A percentile compares a stretch with the other conserved stretches of the same genome.
These are phyloP conservation scores for Belgica antarctica DNA, from an alignment of 2,888 invertebrate species.

Conservation along the genomic window DNA sequence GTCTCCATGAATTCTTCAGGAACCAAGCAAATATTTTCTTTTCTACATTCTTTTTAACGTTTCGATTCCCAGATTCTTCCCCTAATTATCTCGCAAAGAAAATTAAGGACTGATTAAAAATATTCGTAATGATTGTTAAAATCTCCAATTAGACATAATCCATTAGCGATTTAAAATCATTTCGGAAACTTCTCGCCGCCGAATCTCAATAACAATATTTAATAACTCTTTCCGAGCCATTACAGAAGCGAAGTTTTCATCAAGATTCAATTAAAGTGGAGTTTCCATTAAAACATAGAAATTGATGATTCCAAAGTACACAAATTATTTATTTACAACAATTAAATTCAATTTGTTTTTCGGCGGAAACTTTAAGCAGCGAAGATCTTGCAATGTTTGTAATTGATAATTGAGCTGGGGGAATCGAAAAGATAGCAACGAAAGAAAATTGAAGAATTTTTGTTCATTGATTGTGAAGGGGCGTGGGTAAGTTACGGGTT, in stretches of 20 bases:
- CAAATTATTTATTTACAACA: slow-evolving; percentile 37
- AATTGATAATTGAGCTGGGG: slow-evolving; percentile 3
- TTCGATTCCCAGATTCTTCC: neutral
- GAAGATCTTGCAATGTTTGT: neutral
- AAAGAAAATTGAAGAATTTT: no score
- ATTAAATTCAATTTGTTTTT: slow-evolving; percentile 43
- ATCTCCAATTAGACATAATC: slow-evolving; percentile 36
- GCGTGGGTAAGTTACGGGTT: no score
- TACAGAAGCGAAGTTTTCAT: neutral
- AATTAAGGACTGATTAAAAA: slow-evolving; percentile 1
- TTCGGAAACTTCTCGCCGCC: neutral
- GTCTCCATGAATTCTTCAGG: neutral
- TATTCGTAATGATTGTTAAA: slow-evolving; percentile 29
- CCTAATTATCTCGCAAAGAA: slow-evolving; percentile 23
- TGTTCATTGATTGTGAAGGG: no score
- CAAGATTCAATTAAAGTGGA: slow-evolving; percentile 19
- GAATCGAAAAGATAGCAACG: no score
- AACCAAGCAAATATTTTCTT: neutral
- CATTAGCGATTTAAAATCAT: slow-evolving; percentile 34
- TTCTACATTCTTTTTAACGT: no score
- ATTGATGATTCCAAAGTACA: slow-evolving; percentile 21
- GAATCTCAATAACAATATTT: slow-evolving; percentile 12
- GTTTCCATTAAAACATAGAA: slow-evolving; percentile 20
- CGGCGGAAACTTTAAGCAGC: neutral
- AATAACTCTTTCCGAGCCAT: slow-evolving; percentile 19